Conservation (phyloP, 2,888 invertebrate species). For the Aspidiotus destructor region DNA sequence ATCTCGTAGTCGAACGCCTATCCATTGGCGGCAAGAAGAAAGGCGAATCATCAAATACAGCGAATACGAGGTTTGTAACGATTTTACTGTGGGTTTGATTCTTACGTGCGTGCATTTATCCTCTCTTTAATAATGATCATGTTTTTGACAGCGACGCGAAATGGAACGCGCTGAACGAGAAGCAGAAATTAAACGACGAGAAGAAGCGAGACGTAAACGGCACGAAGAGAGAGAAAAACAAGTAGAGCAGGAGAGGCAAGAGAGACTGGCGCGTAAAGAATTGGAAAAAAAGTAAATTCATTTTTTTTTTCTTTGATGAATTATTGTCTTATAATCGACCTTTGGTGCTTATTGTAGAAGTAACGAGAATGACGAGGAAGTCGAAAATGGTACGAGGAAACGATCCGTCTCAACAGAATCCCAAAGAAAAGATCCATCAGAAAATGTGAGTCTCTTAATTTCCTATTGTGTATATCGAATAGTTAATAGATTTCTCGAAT, state of each 20-base stretch:
- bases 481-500: too few species aligned
- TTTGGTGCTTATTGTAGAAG: neutral
- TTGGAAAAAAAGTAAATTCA: constrained; percentile 24
- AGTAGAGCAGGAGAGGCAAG: constrained; percentile 30
- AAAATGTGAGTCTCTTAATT: constrained; percentile 14
- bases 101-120: constrained; percentile 4
- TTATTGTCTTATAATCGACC: neutral
- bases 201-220: constrained; percentile 48
- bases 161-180: constrained; percentile 55
- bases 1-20: constrained; percentile 81
- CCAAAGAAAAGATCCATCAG: constrained; percentile 8
- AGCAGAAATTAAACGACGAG: constrained; percentile 48
- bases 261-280: constrained; percentile 30
- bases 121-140: neutral
- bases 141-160: constrained; percentile 49
- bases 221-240: constrained; percentile 46
- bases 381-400: constrained; percentile 13
- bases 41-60: constrained; percentile 71
- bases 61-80: constrained; percentile 58
- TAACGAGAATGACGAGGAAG: constrained; percentile 8
- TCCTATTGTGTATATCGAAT: neutral
- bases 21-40: constrained; percentile 88
- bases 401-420: neutral
- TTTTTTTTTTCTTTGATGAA: neutral
- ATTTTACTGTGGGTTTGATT: too few species aligned